A percentile compares a stretch with the other conserved stretches of the same genome.
Evolutionary conservation across 2,797 vertebrate species (phyloP).

Genomic region (Petrocephalus schoutedeni): DNA sequence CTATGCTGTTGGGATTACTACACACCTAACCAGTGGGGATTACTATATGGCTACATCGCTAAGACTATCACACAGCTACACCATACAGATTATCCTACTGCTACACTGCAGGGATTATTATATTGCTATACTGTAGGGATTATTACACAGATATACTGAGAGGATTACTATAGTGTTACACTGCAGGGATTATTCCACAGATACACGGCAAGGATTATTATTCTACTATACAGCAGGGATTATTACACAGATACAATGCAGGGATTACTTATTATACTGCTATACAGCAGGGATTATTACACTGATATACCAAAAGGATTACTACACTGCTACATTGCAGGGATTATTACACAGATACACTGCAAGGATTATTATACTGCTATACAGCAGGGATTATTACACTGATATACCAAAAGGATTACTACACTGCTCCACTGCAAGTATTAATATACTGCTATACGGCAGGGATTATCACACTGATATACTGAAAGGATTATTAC

Average conservation of each 20-base stretch:
- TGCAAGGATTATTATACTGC: neutral
- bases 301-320: no score
- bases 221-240: no score
- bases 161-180: neutral
- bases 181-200: neutral
- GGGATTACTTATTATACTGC: neutral
- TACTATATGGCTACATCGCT: neutral
- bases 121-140: neutral
- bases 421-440: no score
- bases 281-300: no score
- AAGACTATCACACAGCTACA: neutral
- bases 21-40: no score
- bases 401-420: neutral
- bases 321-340: no score
- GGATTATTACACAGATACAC: neutral
- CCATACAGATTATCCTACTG: neutral
- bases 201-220: no score
- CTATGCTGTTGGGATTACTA: no score
- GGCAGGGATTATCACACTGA: no score
- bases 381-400: no score
- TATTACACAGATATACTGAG: neutral
- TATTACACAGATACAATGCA: neutral
- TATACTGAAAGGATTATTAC: no score
- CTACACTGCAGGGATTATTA: neutral
- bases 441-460: no score